These are phyloP conservation scores for Drosophila pegasa DNA, from an alignment of 2,888 invertebrate genomes.

Conservation along the genomic window DNA sequence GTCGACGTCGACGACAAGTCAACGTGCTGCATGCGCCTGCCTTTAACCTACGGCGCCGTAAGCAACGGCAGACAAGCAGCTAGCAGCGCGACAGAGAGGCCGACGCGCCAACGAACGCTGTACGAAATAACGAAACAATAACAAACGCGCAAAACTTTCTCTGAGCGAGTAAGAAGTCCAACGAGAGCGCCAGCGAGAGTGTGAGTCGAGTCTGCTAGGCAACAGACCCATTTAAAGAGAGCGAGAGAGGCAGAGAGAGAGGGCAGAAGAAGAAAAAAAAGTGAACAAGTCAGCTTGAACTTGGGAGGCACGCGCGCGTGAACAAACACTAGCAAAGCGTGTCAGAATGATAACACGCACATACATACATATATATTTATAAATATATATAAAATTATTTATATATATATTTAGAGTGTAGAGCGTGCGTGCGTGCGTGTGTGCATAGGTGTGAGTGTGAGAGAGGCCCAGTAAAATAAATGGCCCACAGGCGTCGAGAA, in stretches of 20 bases:
- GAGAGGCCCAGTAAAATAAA: constrained; percentile 29
- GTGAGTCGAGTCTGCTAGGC: constrained; percentile 32
- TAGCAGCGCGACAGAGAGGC: constrained; percentile 21
- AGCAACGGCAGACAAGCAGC: constrained; percentile 9
- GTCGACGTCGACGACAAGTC: constrained; percentile 55
- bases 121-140: constrained; percentile 79
- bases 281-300: constrained; percentile 59
- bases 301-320: constrained; percentile 80
- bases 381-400: not conserved
- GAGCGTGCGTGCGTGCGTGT: constrained; percentile 6
- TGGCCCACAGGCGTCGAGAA: constrained; percentile 43
- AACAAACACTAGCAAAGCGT: constrained; percentile 73
- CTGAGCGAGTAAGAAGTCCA: constrained; percentile 54
- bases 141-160: constrained; percentile 79
- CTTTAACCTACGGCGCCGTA: constrained; percentile 15
- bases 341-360: constrained; percentile 74
- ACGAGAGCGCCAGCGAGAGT: constrained; percentile 34
- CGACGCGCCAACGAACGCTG: constrained; percentile 61
- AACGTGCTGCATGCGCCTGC: constrained; percentile 66
- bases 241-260: not conserved
- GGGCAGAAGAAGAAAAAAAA: constrained; percentile 19
- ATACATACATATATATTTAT: not conserved
- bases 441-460: constrained; percentile 11
- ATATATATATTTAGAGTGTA: not conserved
- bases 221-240: constrained; percentile 38